Conservation (phyloP, 2,888 invertebrate species). For the Ormyrus nitidulus region DNA sequence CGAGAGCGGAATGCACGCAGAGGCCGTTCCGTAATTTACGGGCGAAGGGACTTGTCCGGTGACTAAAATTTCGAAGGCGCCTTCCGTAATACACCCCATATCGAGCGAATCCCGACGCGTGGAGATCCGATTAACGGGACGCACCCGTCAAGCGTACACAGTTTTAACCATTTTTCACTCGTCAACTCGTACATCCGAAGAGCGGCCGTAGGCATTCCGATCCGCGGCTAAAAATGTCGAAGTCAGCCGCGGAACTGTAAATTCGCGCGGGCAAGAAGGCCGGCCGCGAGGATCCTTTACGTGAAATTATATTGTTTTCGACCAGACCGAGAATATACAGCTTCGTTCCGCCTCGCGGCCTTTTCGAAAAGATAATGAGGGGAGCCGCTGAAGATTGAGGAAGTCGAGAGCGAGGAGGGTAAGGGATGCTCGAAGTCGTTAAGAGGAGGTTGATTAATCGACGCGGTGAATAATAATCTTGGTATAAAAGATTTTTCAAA, state of each 20-base stretch:
- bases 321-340: not conserved
- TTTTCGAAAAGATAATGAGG: constrained; percentile 32
- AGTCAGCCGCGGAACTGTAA: not conserved
- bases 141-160: not conserved
- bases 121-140: constrained; percentile 50
- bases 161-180: constrained; percentile 34
- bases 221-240: not conserved
- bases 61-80: too few species aligned
- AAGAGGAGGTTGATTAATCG: too few species aligned
- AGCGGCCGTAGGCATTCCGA: not conserved
- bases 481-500: too few species aligned
- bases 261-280: not conserved
- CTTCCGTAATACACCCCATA: too few species aligned
- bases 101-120: not conserved
- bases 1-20: too few species aligned
- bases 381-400: not conserved
- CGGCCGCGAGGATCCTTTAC: not conserved
- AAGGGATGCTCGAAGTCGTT: constrained; percentile 15
- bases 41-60: too few species aligned
- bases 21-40: too few species aligned
- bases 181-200: not conserved
- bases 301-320: constrained; percentile 30
- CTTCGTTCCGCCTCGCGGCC: not conserved
- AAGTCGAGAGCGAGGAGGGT: constrained; percentile 6
- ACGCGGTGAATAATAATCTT: too few species aligned